phyloP scores from a whole-genome alignment of 2,113 vertebrate genomes.

The Strix aluco region DNA sequence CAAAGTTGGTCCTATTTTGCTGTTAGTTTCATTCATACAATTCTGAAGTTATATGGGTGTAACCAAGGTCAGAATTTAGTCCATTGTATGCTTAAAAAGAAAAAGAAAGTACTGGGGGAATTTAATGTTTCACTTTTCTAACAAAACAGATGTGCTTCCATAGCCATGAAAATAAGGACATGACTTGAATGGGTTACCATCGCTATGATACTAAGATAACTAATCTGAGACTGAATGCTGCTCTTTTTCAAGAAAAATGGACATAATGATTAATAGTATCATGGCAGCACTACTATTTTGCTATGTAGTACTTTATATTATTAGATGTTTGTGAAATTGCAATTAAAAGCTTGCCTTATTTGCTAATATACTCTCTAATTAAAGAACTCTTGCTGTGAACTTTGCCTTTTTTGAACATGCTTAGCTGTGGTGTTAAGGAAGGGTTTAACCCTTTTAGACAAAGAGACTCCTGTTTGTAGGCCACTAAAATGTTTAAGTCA shows the following conservation, averaged over 20 bases:
- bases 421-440: neutral
- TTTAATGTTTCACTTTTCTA: conserved; percentile 1
- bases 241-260: neutral
- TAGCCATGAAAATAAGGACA: neutral
- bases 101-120: neutral
- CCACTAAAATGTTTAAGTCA: neutral
- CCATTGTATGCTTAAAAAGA: conserved; percentile 1
- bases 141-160: neutral
- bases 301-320: neutral
- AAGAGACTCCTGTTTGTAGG: neutral
- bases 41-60: neutral
- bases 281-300: neutral
- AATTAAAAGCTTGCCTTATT: conserved; percentile 21
- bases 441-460: neutral
- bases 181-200: neutral
- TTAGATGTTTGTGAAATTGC: conserved; percentile 34
- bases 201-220: neutral
- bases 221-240: neutral
- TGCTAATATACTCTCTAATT: neutral
- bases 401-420: neutral
- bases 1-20: neutral
- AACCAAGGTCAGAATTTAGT: conserved; percentile 32
- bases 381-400: conserved; percentile 1
- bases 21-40: neutral
- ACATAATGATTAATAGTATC: neutral